Base-by-base conservation (phyloP, 2,888 invertebrate species). In the Rhaphigaster nebulosa region DNA sequence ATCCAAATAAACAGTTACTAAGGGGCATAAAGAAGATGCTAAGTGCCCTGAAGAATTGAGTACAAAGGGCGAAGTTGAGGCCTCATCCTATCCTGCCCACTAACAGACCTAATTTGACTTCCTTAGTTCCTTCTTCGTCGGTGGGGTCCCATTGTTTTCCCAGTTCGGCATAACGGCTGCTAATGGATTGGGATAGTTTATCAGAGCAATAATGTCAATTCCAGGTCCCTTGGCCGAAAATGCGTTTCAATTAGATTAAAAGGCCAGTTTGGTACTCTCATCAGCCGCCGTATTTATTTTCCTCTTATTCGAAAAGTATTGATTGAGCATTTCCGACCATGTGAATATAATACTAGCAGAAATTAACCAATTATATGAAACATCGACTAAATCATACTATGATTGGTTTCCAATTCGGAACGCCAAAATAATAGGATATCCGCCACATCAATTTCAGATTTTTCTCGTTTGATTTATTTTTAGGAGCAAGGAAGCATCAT, bases 361-460 rank as follows among this genome's bases (percentile, higher is more conserved):
- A 76, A 76, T 38, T 38, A 38, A 76, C 20, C 70, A 76, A 76
- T 76, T 76, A 76, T 76, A 20, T 34, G 70, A 76, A 76, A 76
- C 8, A 23, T n/a, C n/a, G n/a, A n/a, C n/a, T n/a, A n/a, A n/a
- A n/a, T n/a, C n/a, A n/a, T n/a, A n/a, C 6, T 34, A 76, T 38
- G 70, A 76, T 76, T 20, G 70, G 70, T 76, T 76, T 38, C 38
- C 70, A 23, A 76, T 76, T 38, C 38, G 38, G 20, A 8, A 29
- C 3, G 20, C 38, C 0, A 3, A 8, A 34, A 6, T 76, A 76
- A 76, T 38, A 23, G 34, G 70, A 76, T 76, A 20, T 6, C 10
- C 8, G 2, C 70, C 70, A 8, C 4, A 26, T 38, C 34, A 18
- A 76, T 76, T 38, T 76, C 20, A 38, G 70, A 76, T 38, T 34